These are phyloP conservation scores for Elaphurus davidianus DNA, from an alignment of 2,113 vertebrate species.

Conservation along the genomic window DNA sequence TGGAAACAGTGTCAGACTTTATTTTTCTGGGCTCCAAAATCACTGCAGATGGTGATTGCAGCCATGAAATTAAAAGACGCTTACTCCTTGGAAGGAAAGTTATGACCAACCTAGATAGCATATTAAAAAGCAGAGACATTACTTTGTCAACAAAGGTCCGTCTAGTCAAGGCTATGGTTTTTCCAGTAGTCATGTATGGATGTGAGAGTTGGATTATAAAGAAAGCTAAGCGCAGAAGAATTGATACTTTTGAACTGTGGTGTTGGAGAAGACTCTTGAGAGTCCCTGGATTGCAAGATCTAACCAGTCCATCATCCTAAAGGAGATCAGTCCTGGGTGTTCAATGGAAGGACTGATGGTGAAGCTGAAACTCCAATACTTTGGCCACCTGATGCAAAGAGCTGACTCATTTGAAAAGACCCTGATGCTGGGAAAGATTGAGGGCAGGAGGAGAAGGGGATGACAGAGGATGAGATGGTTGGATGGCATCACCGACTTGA, in stretches of 20 bases:
- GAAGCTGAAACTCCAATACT: not conserved
- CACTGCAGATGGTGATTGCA: not conserved
- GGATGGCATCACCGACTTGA: not conserved
- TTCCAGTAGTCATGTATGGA: not conserved
- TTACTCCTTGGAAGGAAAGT: not conserved
- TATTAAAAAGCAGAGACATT: not conserved
- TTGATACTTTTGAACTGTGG: not conserved
- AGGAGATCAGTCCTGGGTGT: not conserved
- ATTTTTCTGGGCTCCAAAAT: not conserved
- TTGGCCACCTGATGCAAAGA: not conserved
- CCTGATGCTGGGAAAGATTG: not conserved
- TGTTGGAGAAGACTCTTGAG: not conserved
- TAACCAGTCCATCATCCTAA: not conserved
- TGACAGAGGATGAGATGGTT: not conserved
- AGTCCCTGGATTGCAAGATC: not conserved
- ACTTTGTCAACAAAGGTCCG: not conserved
- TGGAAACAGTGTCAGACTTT: not conserved
- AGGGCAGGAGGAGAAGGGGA: not conserved
- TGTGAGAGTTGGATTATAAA: not conserved
- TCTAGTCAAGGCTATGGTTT: not conserved
- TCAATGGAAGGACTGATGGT: not conserved
- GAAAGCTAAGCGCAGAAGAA: not conserved
- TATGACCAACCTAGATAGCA: not conserved
- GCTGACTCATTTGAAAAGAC: not conserved
- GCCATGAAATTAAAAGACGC: not conserved